Evolutionary conservation across 2,113 vertebrate genomes (phyloP).

Genomic region (Phyllostomus hastatus): DNA sequence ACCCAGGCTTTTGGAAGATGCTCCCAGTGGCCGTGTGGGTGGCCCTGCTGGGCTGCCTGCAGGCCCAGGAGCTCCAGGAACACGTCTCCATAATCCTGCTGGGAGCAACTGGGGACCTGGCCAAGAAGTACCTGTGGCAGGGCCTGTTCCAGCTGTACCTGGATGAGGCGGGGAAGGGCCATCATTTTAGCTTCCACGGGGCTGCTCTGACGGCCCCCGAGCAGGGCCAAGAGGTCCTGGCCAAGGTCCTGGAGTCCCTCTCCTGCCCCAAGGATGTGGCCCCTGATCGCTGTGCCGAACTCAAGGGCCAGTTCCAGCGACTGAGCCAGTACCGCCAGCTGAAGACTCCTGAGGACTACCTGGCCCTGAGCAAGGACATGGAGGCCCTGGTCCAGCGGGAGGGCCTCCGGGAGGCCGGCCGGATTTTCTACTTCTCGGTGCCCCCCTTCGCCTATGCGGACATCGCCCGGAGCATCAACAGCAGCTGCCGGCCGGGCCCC

Average conservation of each 20-base stretch:
- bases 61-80: constrained; percentile 74
- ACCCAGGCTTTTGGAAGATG: constrained; percentile 67
- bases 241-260: constrained; percentile 87
- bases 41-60: constrained; percentile 76
- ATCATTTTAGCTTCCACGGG: constrained; percentile 93
- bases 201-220: constrained; percentile 81
- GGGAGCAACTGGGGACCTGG: constrained; percentile 94
- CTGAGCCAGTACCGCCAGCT: constrained; percentile 89
- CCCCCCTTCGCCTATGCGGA: constrained; percentile 91
- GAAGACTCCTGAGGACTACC: constrained; percentile 85
- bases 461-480: constrained; percentile 88
- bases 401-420: constrained; percentile 87
- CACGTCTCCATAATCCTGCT: constrained; percentile 91
- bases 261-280: constrained; percentile 81
- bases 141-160: constrained; percentile 93
- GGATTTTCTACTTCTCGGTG: constrained; percentile 96
- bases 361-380: constrained; percentile 82
- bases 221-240: constrained; percentile 82
- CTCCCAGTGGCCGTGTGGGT: constrained; percentile 74
- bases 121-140: constrained; percentile 96
- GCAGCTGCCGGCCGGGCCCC: constrained; percentile 84
- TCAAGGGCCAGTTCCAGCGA: constrained; percentile 91
- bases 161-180: constrained; percentile 84
- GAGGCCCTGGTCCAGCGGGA: constrained; percentile 79
- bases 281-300: constrained; percentile 82